These are phyloP conservation scores for Podargus strigoides DNA, from an alignment of 2,797 vertebrate genomes.

Conservation along the genomic window DNA sequence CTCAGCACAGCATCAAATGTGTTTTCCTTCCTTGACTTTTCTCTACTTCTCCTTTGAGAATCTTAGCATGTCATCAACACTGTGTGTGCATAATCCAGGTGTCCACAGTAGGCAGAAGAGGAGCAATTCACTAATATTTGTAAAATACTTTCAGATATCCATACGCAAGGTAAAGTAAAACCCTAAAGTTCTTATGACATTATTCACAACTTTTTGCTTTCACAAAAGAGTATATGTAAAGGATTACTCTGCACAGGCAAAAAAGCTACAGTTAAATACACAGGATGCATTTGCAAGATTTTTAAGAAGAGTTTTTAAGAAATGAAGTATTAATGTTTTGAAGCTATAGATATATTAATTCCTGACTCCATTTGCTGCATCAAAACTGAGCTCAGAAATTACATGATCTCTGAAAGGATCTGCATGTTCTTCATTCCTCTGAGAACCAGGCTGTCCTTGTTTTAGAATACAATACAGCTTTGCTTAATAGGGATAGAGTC, in stretches of 20 bases:
- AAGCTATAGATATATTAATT: background rate
- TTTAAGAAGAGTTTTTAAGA: background rate
- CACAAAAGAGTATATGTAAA: background rate
- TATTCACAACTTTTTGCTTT: background rate
- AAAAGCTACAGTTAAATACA: background rate
- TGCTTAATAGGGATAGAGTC: background rate
- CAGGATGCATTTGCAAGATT: background rate
- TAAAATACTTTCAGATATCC: background rate
- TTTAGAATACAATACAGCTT: background rate
- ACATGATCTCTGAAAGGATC: background rate
- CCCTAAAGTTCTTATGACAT: background rate
- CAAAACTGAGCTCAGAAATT: background rate
- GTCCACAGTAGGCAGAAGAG: background rate
- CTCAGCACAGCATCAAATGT: background rate
- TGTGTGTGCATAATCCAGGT: background rate
- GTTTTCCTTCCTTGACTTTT: background rate
- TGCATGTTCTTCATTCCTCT: background rate
- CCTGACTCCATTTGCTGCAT: background rate
- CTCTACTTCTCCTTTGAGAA: background rate
- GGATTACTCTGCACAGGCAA: background rate
- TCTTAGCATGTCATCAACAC: background rate
- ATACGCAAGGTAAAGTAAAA: background rate
- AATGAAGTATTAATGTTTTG: background rate
- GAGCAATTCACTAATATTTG: background rate
- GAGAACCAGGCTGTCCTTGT: background rate